phyloP scores from a whole-genome alignment of 2,888 invertebrate species.

The Cerceris rybyensis region DNA sequence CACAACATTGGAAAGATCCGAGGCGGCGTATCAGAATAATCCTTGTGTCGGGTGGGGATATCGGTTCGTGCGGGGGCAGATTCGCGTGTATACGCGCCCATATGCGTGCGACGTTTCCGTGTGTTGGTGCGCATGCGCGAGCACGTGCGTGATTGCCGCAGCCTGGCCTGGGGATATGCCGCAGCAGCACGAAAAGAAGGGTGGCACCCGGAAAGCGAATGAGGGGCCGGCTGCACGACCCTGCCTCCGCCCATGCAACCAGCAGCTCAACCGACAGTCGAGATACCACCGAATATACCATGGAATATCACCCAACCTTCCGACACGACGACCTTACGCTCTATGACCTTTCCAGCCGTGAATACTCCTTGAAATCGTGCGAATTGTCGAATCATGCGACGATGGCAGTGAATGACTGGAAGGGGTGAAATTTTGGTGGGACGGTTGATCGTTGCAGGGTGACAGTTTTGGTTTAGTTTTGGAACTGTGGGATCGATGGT shows the following conservation, averaged over 20 bases:
- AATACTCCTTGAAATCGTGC: no score
- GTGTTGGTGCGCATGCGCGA: constrained; percentile 64
- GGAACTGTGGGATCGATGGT: no score
- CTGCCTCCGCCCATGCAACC: constrained; percentile 78
- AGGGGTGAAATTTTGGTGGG: no score
- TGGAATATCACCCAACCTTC: constrained; percentile 3
- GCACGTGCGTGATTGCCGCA: constrained; percentile 66
- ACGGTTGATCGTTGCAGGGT: no score
- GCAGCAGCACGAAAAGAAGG: constrained; percentile 71
- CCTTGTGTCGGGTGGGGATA: not conserved
- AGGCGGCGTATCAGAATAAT: no score
- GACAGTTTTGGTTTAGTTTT: no score
- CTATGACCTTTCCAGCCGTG: no score
- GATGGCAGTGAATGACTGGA: no score
- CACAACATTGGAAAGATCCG: constrained; percentile 14
- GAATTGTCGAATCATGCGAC: no score
- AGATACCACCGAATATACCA: constrained; percentile 62
- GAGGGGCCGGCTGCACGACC: constrained; percentile 74
- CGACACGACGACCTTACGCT: no score
- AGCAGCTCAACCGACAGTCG: constrained; percentile 61
- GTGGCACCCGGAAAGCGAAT: constrained; percentile 78
- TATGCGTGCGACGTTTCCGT: constrained; percentile 53
- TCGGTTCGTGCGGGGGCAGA: constrained; percentile 18
- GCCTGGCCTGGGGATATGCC: constrained; percentile 62
- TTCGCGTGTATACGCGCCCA: constrained; percentile 45